Evolutionary conservation across 2,797 vertebrate species (phyloP), one percentile per base, ranked within the genome.

Genomic region (Merluccius polli): DNA sequence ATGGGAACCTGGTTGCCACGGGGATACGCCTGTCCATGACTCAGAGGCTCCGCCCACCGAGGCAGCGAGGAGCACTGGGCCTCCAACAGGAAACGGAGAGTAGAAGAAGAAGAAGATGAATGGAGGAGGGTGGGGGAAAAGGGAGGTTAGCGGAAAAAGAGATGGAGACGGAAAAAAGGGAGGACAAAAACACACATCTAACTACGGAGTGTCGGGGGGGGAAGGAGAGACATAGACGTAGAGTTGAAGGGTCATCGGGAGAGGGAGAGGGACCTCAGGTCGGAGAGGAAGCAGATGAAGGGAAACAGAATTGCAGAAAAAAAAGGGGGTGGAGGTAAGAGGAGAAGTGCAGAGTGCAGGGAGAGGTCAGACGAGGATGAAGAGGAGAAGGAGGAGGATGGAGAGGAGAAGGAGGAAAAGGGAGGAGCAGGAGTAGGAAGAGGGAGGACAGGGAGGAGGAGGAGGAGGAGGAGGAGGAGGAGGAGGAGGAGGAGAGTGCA

Each of bases 1-100:
- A 77, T 36, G 30, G 82, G 81, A 73, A 78, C 71, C 72, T 86
- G 83, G 84, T 87, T 83, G 81, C 85, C 80, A 75, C 87, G 30
- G 24, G 65, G 48, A 85, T 80, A 76, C 76, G 73, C 27, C 69
- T 41, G 78, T 69, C 75, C 75, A 82, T 80, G 70, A 83, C 86
- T 89, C 78, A 77, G 75, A 75, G 70, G 33, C 73, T 84, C 70
- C 74, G 72, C 48, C 48, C 31, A 67, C n/a, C 74, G 4, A 82
- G 36, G n/a, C n/a, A n/a, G 33, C 79, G 24, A 35, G 31, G 75
- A 74, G 11, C 67, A 21, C 75, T 69, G 38, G 76, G 80, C 82
- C 77, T 78, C 30, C 35, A 73, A 16, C 77, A 15, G 12, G 48
- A 65, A 73, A 24, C 3, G n/a, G n/a, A 27, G 52, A 18, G 16